These are phyloP conservation scores for Diadophis punctatus DNA, from an alignment of 2,113 vertebrate species.

Conservation along the genomic window DNA sequence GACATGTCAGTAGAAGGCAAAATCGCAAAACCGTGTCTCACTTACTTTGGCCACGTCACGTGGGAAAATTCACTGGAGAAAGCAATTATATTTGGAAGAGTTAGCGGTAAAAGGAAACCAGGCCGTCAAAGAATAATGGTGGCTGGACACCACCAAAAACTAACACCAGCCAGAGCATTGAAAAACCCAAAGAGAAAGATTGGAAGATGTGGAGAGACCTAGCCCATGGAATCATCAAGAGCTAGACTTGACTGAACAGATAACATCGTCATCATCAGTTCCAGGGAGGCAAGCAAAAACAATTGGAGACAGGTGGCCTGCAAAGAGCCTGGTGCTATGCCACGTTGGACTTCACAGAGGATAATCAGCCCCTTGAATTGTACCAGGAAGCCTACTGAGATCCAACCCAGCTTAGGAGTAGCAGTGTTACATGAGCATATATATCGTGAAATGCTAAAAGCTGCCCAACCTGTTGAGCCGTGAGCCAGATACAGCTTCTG, in stretches of 20 bases:
- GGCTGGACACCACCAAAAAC: background rate
- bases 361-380: background rate
- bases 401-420: background rate
- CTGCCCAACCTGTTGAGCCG: background rate
- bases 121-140: background rate
- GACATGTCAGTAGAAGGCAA: too few relatives aligned
- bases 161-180: background rate
- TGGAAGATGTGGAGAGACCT: background rate
- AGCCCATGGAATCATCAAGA: background rate
- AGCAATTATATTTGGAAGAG: background rate
- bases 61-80: background rate
- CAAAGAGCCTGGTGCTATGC: background rate
- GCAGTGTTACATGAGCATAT: background rate
- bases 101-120: background rate
- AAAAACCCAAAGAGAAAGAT: too few relatives aligned
- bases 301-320: background rate
- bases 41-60: background rate
- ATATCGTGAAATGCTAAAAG: background rate
- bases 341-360: background rate
- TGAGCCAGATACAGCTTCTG: background rate
- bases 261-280: background rate
- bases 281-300: background rate
- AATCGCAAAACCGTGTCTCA: background rate
- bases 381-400: background rate
- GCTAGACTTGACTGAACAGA: background rate